Base-by-base conservation (phyloP, 2,888 invertebrate genomes). In the Rapana venosa region DNA sequence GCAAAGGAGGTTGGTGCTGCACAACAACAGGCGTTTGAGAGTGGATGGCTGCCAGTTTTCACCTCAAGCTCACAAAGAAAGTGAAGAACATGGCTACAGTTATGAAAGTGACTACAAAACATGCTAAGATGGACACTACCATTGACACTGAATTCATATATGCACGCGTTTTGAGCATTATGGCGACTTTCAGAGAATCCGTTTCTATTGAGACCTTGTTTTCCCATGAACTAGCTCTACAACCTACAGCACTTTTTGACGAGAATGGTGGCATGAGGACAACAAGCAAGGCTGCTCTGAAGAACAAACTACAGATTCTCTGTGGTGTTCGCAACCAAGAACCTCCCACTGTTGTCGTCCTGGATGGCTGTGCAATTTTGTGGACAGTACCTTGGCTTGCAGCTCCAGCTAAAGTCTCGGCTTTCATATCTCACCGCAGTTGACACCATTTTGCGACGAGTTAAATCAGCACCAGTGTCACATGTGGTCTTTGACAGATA, bases 131-230 rank as follows among this genome's bases (percentile, higher is more conserved):
- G 22, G 36, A n/a, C 22, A 58, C 32, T 13, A 8, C 61, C 15
- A 26, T 58, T 87, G 87, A 61, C 66, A 87, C 66, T 32, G 30
- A 6, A 32, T n/a, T 87, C 30, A 87, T 87, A 32, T 87, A 87
- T 61, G 11, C 66, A 56, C n/a, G 87, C 26, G 32, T 87, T 32
- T 17, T 61, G 26, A 35, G 87, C 58, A 6, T 87, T 30, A 61
- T 66, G 36, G 30, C 66, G n/a, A 20, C 66, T 47, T 47, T 26
- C 26, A 47, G 58, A 26, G 86, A 86, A 30, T 30, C 30, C 66
- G 15, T 87, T 17, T 36, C 17, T 26, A 8, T 87, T 61, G 61
- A 56, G 26, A 22, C 30, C 32, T 32, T 77, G n/a, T 77, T 77
- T 77, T 26, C n/a, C 30, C 77, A 77, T 30, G 77, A 77, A 11